Evolutionary conservation across 2,797 vertebrate genomes (phyloP).

Genomic region (Sebastes reedi): DNA sequence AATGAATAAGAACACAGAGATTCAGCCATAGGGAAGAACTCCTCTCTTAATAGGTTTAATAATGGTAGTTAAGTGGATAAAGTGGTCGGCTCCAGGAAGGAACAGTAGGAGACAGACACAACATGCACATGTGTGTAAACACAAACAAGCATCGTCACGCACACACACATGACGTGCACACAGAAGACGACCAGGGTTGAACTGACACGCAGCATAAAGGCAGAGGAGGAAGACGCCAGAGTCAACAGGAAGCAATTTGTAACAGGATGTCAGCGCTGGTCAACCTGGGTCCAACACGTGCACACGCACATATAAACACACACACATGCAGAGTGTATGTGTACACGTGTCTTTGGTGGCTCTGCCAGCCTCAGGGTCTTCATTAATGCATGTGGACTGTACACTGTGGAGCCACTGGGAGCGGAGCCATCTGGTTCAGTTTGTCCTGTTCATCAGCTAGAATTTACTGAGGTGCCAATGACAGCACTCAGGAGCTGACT

Average conservation of each 20-base stretch:
- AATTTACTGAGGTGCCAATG: slow-evolving; percentile 67
- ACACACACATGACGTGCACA: neutral
- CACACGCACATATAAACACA: slow-evolving; percentile 8
- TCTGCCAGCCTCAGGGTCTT: slow-evolving; percentile 63
- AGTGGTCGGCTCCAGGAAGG: slow-evolving; percentile 58
- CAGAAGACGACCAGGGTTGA: slow-evolving; percentile 8
- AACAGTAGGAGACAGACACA: slow-evolving; percentile 59
- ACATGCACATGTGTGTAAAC: slow-evolving; percentile 23
- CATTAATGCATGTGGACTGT: slow-evolving; percentile 67
- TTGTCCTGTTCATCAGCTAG: slow-evolving; percentile 67
- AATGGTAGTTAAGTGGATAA: slow-evolving; percentile 61
- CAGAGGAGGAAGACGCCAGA: slow-evolving; percentile 50
- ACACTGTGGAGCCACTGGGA: slow-evolving; percentile 57
- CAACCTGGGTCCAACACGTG: slow-evolving; percentile 16
- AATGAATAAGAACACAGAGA: slow-evolving; percentile 32
- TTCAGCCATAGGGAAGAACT: slow-evolving; percentile 25
- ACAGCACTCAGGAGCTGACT: slow-evolving; percentile 41
- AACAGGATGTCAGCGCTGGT: slow-evolving; percentile 68
- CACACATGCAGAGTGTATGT: neutral
- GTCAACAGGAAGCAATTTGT: slow-evolving; percentile 77
- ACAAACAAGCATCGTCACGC: neutral
- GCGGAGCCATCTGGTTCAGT: slow-evolving; percentile 75
- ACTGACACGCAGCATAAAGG: slow-evolving; percentile 13
- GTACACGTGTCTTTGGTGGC: slow-evolving; percentile 52
- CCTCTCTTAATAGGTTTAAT: slow-evolving; percentile 62